A percentile compares a stretch with the other conserved stretches of the same genome.
Conservation (phyloP, 1,140 invertebrate species). For the Danaus melanippus region DNA sequence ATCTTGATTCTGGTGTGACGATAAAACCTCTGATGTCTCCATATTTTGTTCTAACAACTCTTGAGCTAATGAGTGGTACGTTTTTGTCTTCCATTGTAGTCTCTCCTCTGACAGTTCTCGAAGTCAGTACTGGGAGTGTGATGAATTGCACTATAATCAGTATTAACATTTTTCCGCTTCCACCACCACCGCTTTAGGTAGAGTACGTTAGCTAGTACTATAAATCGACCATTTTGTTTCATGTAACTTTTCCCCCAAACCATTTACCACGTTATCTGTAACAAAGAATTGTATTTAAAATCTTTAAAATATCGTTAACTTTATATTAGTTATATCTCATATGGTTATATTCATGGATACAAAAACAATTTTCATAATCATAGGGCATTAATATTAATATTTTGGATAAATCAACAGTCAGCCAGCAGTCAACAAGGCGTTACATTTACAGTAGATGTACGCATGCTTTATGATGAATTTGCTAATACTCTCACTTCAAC, state of each 20-base stretch:
- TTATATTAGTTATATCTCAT: no score
- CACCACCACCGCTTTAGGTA: slow-evolving; percentile 40
- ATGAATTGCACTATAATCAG: slow-evolving; percentile 55
- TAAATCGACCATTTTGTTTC: slow-evolving; percentile 58
- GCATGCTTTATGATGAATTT: no score
- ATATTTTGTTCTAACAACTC: slow-evolving; percentile 90
- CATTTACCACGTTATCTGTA: slow-evolving; percentile 59
- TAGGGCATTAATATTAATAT: no score
- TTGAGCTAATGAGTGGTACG: slow-evolving; percentile 75
- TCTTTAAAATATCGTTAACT: no score
- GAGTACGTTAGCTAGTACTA: slow-evolving; percentile 44
- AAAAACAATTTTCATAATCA: no score
- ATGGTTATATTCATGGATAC: no score
- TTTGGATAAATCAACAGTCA: no score
- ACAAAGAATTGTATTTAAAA: slow-evolving; percentile 28
- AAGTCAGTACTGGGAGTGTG: slow-evolving; percentile 61
- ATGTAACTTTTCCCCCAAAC: slow-evolving; percentile 28
- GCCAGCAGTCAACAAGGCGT: no score
- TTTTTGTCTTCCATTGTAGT: slow-evolving; percentile 56
- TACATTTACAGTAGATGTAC: no score
- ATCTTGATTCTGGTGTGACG: slow-evolving; percentile 84
- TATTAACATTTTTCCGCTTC: slow-evolving; percentile 61
- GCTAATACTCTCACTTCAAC: no score
- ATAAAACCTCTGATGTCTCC: slow-evolving; percentile 91
- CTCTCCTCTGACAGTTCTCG: slow-evolving; percentile 57